Base-by-base conservation (phyloP, 2,888 invertebrate species). In the Brenthis hecate region DNA sequence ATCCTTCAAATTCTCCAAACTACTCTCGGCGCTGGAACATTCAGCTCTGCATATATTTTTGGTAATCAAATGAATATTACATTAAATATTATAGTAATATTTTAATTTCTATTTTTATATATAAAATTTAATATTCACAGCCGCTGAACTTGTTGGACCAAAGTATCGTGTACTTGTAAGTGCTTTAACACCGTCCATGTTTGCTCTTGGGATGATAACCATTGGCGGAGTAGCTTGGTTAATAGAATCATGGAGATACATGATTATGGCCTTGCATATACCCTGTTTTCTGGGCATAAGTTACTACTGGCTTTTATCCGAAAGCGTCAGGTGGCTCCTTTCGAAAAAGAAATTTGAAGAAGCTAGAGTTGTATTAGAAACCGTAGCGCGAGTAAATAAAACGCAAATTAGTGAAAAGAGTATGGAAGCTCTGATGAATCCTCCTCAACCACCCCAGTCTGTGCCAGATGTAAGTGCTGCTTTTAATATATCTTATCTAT, bases 301-400 rank as follows among this genome's bases (percentile, higher is more conserved):
- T 6, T 96, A 96, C 80, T 94, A 95, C 75, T 95, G 96, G 94
- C 75, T 96, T n/a, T 74, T 91, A 13, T 76, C 84, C 0, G 96
- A 96, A 86, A 96, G 96, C 55, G 93, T 96, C 16, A 93, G 97
- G 73, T 97, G 97, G 97, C 91, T 97, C 28, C 85, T 96, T 13
- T 94, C 95, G 1, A 95, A 95, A 74, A 93, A 94, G 47, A 94
- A 94, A 76, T 93, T 92, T 69, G 91, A 93, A 0, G 93, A 95
- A 74, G 96, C 96, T 0, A 94, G 93, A 73, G 80, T 78, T 4
- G 94, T 95, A 3, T 83, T 96, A 54, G 88, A 92, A 19, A 94
- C 91, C 73, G 94, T 96, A 2, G 95, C 96, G 0, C 90, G 84
- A 72, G 86, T 94, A 0, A 96, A 96, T 74, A 94, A 92, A 61